phyloP scores from a whole-genome alignment of 2,113 vertebrate genomes.

The Anarhynchus alexandrinus region DNA sequence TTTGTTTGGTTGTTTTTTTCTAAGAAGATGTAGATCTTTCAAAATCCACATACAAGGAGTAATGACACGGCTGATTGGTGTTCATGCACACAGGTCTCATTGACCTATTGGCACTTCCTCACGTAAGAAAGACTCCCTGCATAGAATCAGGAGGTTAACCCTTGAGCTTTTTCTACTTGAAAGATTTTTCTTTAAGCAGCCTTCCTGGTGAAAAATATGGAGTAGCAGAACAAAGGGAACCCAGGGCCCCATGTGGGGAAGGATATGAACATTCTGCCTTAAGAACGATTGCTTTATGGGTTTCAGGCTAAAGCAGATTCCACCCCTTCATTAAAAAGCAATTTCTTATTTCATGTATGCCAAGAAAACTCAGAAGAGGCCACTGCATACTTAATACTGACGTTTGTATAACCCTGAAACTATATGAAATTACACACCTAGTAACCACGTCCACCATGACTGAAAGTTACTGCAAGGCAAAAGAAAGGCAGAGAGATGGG shows the following conservation, averaged over 20 bases:
- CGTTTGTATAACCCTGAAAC: neutral
- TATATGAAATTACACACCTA: neutral
- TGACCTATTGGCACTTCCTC: constrained; percentile 37
- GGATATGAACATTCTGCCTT: neutral
- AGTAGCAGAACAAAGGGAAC: neutral
- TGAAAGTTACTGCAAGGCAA: neutral
- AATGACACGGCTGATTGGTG: neutral
- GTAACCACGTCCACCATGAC: neutral
- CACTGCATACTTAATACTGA: neutral
- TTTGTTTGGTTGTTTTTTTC: neutral
- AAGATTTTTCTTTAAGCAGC: neutral
- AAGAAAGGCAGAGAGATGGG: neutral
- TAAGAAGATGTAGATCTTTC: neutral
- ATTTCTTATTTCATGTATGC: neutral
- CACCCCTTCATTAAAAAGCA: neutral
- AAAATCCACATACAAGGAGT: neutral
- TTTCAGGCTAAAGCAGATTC: neutral
- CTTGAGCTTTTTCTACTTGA: neutral
- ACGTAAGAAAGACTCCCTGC: neutral
- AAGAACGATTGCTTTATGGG: neutral
- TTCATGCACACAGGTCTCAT: constrained; percentile 4
- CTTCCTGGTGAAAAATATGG: neutral
- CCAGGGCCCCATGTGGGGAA: neutral
- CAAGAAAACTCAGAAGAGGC: neutral
- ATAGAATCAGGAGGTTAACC: neutral